Evolutionary conservation across 1,140 invertebrate genomes (phyloP), one percentile per base, ranked within the genome.

Genomic region (Trichogramma pretiosum): DNA sequence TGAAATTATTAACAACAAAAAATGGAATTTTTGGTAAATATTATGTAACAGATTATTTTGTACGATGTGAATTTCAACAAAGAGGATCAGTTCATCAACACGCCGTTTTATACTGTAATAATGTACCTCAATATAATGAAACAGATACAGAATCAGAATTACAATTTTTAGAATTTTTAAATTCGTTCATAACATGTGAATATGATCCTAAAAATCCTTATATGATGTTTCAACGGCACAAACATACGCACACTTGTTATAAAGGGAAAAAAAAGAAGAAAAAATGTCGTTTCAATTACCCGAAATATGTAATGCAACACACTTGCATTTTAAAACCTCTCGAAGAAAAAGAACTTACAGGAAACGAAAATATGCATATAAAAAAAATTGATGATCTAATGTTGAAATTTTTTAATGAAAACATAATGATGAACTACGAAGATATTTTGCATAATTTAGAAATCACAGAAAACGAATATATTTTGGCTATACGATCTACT

Each of bases 31-130:
- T 51, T 28, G 11, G 23, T 14, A 17, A 48, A 46, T 26, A 48
- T 22, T 40, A 18, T 30, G 35, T 51, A 13, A 33, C 17, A 22
- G 49, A 55, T 42, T 45, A 22, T 33, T 51, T 45, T 48, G 32
- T 17, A 41, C 23, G 46, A 18, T 26, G 24, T 5, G 46, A 51
- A 46, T 54, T 54, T 32, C 53, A 54, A 51, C 24, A 24, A 33
- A 40, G 46, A 19, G 49, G 53, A 14, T 34, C 38, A 10, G 38
- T 36, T 4, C 50, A 48, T 44, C 32, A 16, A 3, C 44, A 46
- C 21, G 36, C 16, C 17, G 5, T 48, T 7, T 22, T 48, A 35
- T 48, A 36, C 16, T 35, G 37, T 13, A 44, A 52, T 5, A 17
- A 48, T 24, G 40, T 36, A 14, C 46, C 45, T n/a, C 37, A 16